phyloP scores from a whole-genome alignment of 2,888 invertebrate species.

The Hyposoter didymator region DNA sequence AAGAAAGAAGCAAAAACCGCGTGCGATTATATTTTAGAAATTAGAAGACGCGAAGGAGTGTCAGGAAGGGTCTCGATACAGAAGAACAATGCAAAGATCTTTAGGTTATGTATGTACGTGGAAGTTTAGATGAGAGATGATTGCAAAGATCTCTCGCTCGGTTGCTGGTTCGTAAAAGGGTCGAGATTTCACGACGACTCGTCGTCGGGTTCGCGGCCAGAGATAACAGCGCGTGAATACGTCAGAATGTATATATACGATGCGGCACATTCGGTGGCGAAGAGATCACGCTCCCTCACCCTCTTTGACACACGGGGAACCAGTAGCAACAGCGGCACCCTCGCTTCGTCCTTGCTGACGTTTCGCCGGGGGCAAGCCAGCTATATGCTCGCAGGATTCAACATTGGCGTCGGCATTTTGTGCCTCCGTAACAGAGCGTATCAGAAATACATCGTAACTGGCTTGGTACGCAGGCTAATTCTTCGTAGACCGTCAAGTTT shows the following conservation, averaged over 20 bases:
- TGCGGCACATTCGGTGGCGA: conserved; percentile 49
- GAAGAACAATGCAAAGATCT: conserved; percentile 60
- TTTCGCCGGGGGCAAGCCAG: conserved; percentile 62
- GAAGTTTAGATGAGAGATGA: conserved; percentile 39
- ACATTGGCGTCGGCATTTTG: conserved; percentile 77
- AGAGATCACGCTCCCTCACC: conserved; percentile 60
- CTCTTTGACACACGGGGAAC: conserved; percentile 57
- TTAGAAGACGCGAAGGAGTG: conserved; percentile 39
- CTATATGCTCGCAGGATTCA: conserved; percentile 53
- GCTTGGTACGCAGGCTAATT: conserved; percentile 6
- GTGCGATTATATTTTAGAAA: conserved; percentile 29
- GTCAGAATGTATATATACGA: conserved; percentile 17
- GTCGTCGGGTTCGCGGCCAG: conserved; percentile 51
- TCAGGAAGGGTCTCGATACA: conserved; percentile 38
- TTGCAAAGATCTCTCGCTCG: conserved; percentile 54
- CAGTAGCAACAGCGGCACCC: conserved; percentile 63
- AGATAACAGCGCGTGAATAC: conserved; percentile 58
- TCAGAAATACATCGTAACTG: conserved; percentile 8
- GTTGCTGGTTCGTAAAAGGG: conserved; percentile 57
- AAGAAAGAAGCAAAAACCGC: conserved; percentile 15
- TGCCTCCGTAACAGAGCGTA: conserved; percentile 1
- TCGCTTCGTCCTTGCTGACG: conserved; percentile 63
- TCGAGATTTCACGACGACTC: conserved; percentile 53
- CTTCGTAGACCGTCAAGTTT: neutral
- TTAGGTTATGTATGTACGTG: conserved; percentile 8